Evolutionary conservation across 2,113 vertebrate species (phyloP).

Genomic region (Periophthalmodon schlosseri): DNA sequence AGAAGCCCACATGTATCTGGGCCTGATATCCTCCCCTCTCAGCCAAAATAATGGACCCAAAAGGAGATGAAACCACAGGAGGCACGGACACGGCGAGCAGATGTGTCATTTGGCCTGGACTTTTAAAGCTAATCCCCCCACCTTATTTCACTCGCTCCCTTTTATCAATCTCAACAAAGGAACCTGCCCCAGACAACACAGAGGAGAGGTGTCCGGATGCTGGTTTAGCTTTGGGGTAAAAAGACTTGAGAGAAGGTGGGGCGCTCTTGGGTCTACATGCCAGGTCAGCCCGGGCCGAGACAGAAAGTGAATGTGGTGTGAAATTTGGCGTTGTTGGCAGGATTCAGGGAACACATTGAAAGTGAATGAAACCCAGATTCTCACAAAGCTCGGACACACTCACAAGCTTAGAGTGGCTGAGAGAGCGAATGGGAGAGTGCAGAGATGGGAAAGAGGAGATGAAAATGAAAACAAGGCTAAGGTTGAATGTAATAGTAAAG

Average conservation of each 20-base stretch:
- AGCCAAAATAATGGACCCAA: slow-evolving; percentile 65
- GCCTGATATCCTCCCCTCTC: slow-evolving; percentile 76
- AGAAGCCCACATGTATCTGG: slow-evolving; percentile 65
- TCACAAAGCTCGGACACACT: slow-evolving; percentile 53
- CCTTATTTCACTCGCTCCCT: slow-evolving; percentile 75
- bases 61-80: slow-evolving; percentile 58
- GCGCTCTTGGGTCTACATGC: slow-evolving; percentile 58
- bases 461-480: slow-evolving; percentile 11
- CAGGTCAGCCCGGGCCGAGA: slow-evolving; percentile 67
- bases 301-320: slow-evolving; percentile 32
- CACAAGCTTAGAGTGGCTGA: slow-evolving; percentile 36
- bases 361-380: slow-evolving; percentile 46
- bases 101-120: slow-evolving; percentile 79
- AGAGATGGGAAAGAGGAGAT: slow-evolving; percentile 1
- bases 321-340: slow-evolving; percentile 20
- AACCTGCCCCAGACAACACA: slow-evolving; percentile 74
- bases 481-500: neutral
- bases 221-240: slow-evolving; percentile 52
- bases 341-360: slow-evolving; percentile 48
- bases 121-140: slow-evolving; percentile 85
- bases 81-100: slow-evolving; percentile 73
- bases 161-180: slow-evolving; percentile 81
- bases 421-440: neutral
- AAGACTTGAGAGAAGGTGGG: slow-evolving; percentile 18
- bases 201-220: slow-evolving; percentile 49